phyloP scores from a whole-genome alignment of 2,113 vertebrate species.

The Chaetodon auriga region DNA sequence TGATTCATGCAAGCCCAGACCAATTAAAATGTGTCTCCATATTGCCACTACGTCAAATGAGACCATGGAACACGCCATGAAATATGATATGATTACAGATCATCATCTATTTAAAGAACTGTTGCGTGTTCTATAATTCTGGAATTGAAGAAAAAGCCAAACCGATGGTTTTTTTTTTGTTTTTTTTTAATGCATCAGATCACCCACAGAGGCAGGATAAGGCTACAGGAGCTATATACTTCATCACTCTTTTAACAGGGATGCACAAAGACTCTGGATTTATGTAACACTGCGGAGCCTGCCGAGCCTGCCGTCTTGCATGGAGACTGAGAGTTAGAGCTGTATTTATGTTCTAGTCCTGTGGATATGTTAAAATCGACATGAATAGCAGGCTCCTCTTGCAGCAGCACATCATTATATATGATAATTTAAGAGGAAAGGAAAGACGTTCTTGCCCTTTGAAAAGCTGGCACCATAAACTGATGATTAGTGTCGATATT shows the following conservation, averaged over 20 bases:
- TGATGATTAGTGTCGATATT: slow-evolving; percentile 49
- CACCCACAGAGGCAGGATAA: background rate
- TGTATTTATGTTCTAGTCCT: slow-evolving; percentile 32
- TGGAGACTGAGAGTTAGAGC: background rate
- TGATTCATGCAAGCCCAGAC: slow-evolving; percentile 59
- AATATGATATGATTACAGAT: slow-evolving; percentile 33
- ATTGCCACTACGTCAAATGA: slow-evolving; percentile 14
- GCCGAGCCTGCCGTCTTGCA: slow-evolving; percentile 18
- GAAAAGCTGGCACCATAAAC: slow-evolving; percentile 47
- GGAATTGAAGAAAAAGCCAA: background rate
- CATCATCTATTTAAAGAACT: slow-evolving; percentile 7
- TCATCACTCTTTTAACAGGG: slow-evolving; percentile 19
- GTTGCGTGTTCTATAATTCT: background rate
- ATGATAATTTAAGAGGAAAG: slow-evolving; percentile 44
- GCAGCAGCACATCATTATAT: slow-evolving; percentile 42
- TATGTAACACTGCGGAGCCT: slow-evolving; percentile 43
- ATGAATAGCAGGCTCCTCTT: slow-evolving; percentile 29
- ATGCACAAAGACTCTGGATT: slow-evolving; percentile 43
- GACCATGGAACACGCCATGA: background rate
- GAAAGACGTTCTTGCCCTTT: slow-evolving; percentile 29
- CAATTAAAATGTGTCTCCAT: slow-evolving; percentile 60
- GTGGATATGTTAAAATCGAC: slow-evolving; percentile 38
- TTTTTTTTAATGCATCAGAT: background rate
- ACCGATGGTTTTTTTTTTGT: background rate
- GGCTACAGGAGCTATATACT: background rate